phyloP scores from a whole-genome alignment of 2,113 vertebrate genomes.

The Phrynosoma platyrhinos region DNA sequence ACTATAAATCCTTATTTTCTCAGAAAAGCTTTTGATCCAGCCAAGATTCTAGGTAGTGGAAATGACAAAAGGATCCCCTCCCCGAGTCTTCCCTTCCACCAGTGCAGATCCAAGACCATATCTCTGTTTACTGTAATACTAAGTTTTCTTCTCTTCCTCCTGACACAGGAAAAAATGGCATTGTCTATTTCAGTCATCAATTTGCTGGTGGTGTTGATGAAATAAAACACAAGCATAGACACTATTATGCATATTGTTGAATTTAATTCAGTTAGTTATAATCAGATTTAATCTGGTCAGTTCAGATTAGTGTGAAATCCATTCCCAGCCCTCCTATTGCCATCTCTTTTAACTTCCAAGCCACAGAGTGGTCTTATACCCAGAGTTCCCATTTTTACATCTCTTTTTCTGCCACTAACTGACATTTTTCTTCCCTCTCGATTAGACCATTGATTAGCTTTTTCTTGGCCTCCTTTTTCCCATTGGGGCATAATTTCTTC shows the following conservation, averaged over 20 bases:
- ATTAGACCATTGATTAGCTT: not conserved
- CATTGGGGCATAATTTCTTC: not conserved
- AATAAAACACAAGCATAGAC: not conserved
- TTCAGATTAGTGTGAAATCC: not conserved
- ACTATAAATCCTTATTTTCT: not conserved
- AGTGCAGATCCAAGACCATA: not conserved
- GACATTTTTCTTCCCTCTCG: not conserved
- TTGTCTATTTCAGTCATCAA: not conserved
- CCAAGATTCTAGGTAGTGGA: not conserved
- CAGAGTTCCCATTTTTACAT: not conserved
- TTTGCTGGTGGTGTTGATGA: not conserved
- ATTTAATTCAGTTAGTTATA: no score
- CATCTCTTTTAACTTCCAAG: not conserved
- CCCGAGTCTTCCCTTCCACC: no score
- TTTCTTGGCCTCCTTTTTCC: not conserved
- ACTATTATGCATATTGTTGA: not conserved
- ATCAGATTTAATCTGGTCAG: not conserved
- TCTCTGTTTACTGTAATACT: not conserved
- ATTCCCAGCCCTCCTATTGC: not conserved
- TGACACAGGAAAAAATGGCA: no score
- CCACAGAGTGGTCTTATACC: not conserved
- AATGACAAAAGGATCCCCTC: not conserved
- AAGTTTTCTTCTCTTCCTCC: not conserved
- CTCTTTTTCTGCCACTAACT: not conserved
- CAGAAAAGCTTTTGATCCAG: not conserved